Evolutionary conservation across 2,888 invertebrate genomes (phyloP).

Genomic region (Aphodius granarius): DNA sequence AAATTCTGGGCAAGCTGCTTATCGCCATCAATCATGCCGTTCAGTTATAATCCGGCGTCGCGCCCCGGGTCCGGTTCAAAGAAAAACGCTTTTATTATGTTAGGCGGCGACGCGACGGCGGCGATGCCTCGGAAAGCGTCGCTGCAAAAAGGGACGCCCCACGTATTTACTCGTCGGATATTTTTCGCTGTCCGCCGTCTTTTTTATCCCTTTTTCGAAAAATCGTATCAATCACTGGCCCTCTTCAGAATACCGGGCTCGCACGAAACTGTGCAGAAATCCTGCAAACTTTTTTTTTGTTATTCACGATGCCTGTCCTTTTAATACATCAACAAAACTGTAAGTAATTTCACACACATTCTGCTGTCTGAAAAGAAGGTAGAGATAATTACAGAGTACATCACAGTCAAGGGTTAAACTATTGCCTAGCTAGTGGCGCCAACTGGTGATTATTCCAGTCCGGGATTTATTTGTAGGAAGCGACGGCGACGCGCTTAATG

Average conservation of each 20-base stretch:
- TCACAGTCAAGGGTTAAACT: background rate
- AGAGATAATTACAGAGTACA: background rate
- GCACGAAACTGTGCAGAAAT: background rate
- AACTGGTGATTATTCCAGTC: background rate
- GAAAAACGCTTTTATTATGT: background rate
- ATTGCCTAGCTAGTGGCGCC: background rate
- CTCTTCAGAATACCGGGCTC: background rate
- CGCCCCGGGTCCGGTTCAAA: background rate
- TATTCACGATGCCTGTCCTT: too few species aligned
- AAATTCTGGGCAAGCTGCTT: slow-evolving; percentile 10
- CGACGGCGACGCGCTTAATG: background rate
- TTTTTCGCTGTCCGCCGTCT: background rate
- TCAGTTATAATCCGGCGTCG: background rate
- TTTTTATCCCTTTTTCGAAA: background rate
- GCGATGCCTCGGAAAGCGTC: background rate
- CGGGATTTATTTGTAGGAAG: background rate
- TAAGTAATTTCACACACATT: too few species aligned
- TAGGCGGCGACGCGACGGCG: background rate
- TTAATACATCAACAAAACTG: too few species aligned
- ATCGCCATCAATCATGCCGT: slow-evolving; percentile 4
- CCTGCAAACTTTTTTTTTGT: too few species aligned
- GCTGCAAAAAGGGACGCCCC: background rate
- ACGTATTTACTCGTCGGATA: background rate
- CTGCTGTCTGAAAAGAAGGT: too few species aligned
- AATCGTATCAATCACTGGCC: background rate